Percentiles rank a stretch among this genome's conserved stretches.
Conservation (phyloP, 2,797 vertebrate genomes). For the Heterohyrax brucei region DNA sequence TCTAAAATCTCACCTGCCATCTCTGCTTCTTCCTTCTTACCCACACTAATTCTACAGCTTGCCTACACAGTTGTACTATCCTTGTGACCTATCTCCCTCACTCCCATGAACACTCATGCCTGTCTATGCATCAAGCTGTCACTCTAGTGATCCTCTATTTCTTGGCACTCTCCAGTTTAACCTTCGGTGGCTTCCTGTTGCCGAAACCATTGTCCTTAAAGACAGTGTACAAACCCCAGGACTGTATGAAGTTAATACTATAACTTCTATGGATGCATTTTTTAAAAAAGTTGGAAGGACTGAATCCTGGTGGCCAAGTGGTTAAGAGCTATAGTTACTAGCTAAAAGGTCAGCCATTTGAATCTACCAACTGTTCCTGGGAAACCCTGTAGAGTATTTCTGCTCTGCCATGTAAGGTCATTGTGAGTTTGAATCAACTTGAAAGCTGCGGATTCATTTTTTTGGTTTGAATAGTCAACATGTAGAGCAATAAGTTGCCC, state of each 20-base stretch:
- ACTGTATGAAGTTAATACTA: neutral
- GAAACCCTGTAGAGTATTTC: no score
- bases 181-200: neutral
- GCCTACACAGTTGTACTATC: neutral
- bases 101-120: no score
- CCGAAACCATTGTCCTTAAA: neutral
- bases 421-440: no score
- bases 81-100: neutral
- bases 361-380: no score
- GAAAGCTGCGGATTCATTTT: no score
- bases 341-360: no score
- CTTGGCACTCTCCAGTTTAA: neutral
- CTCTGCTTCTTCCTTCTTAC: neutral
- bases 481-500: neutral
- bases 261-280: neutral
- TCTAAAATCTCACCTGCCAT: neutral
- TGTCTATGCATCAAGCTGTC: neutral
- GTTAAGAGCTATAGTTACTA: no score
- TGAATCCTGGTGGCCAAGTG: no score
- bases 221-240: neutral
- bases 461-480: neutral
- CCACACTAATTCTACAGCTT: neutral
- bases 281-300: conserved; percentile 5
- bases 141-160: neutral
- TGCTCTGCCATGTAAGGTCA: no score